Conservation (phyloP, 2,888 invertebrate genomes). For the Eupelmus urozonus region DNA sequence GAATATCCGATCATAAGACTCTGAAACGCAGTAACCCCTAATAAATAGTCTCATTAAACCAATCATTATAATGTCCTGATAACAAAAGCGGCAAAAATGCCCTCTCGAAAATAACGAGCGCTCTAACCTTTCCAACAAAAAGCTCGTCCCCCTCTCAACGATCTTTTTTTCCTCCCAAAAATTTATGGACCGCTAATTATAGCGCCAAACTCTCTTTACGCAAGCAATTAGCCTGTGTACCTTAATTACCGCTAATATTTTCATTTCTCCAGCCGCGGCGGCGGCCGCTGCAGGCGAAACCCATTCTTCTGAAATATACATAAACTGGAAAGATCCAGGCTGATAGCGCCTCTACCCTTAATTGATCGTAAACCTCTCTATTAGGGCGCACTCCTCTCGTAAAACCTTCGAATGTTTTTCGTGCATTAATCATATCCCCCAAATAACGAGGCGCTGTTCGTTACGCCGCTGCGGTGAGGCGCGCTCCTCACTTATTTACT, state of each 20-base stretch:
- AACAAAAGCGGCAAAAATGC: too few relatives aligned
- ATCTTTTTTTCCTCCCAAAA: background rate
- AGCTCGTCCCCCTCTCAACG: too few relatives aligned
- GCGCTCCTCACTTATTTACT: background rate
- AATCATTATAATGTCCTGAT: too few relatives aligned
- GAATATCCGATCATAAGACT: too few relatives aligned
- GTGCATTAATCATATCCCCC: too few relatives aligned
- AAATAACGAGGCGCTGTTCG: too few relatives aligned
- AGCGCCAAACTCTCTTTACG: background rate
- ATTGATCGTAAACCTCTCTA: conserved; percentile 25
- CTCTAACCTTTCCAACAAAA: too few relatives aligned
- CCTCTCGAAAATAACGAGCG: too few relatives aligned
- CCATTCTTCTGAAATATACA: background rate
- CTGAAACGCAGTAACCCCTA: too few relatives aligned
- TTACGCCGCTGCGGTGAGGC: too few relatives aligned
- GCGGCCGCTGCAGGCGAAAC: background rate
- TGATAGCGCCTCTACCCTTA: background rate
- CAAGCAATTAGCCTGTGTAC: background rate
- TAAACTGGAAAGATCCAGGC: background rate
- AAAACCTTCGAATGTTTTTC: too few relatives aligned
- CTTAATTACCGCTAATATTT: conserved; percentile 29
- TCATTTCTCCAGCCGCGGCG: background rate
- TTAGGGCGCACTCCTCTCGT: background rate
- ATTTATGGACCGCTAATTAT: conserved; percentile 3
- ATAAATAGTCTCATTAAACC: too few relatives aligned